phyloP scores from a whole-genome alignment of 30 jellyfish, hydroid and myxozoan genomes.

The Mastigias papua region DNA sequence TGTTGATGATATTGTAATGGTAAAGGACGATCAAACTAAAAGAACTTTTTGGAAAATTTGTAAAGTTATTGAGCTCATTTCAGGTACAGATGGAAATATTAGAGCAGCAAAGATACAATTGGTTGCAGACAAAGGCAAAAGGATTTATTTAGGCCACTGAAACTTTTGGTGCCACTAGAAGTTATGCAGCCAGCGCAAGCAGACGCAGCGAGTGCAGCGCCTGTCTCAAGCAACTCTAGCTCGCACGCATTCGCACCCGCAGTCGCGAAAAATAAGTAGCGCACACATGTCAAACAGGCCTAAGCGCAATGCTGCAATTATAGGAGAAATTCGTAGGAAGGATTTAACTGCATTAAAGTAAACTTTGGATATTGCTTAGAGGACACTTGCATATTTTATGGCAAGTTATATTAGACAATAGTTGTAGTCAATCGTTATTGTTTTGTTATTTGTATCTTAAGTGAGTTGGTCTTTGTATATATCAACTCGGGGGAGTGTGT shows the following conservation, averaged over 20 bases:
- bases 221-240: too few relatives aligned
- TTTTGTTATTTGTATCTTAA: not conserved
- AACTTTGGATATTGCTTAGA: not conserved
- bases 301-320: not conserved
- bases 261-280: not conserved
- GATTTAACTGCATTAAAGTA: not conserved
- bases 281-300: not conserved
- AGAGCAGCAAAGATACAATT: conserved; percentile 40
- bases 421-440: not conserved
- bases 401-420: not conserved
- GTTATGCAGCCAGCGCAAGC: not conserved
- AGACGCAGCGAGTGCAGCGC: not conserved
- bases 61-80: conserved; percentile 18
- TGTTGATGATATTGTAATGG: conserved; percentile 27
- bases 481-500: not conserved
- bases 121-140: not conserved
- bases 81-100: conserved; percentile 19
- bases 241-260: not conserved
- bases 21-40: conserved; percentile 23
- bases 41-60: conserved; percentile 8
- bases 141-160: not conserved
- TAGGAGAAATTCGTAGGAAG: not conserved
- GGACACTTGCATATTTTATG: not conserved
- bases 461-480: not conserved
- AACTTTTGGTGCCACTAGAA: conserved; percentile 11